Evolutionary conservation across 2,888 invertebrate species (phyloP), one percentile per base, ranked within the genome.

Genomic region (Drosophila mimetica): DNA sequence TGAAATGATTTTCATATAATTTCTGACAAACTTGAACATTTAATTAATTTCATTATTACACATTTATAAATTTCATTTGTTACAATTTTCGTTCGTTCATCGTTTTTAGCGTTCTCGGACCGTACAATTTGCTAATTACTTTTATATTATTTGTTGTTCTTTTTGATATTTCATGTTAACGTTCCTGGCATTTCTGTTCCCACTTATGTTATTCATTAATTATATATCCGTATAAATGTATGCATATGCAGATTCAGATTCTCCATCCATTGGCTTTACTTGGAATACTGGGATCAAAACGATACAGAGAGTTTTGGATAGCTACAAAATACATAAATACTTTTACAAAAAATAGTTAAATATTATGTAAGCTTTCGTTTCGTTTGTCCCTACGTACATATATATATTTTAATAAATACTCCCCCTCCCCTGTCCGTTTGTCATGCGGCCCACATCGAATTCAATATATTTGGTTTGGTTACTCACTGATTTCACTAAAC

Each of bases 1-100:
- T 58, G 41, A 57, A 50, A 61, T 71, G 57, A 54, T 55, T 81
- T 75, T 54, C 64, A 84, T 89, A 77, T 88, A 89, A 74, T 76
- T 79, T 89, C 76, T 89, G 89, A 89, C 88, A 88, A 86, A 88
- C 88, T 86, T 88, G 72, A 86, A 86, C 89, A 88, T 85, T 77
- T 61, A 79, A 78, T 75, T 79, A 69, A 67, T 75, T 78, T 77
- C 55, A 71, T 74, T 87, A 71, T 74, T 87, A 77, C 74, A 88
- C 76, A 79, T 76, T 75, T 74, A 77, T 86, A 74, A 73, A 76
- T 83, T 76, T 71, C 76, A 74, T 78, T 82, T 82, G 73, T 78
- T 89, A 75, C 76, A 69, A 39, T 48, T 61, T 55, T 65, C 60
- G 44, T 60, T 51, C 71, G 39, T 59, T 77, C 48, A 44, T 73